Evolutionary conservation across 2,113 vertebrate genomes (phyloP).

Genomic region (Ranitomeya variabilis): DNA sequence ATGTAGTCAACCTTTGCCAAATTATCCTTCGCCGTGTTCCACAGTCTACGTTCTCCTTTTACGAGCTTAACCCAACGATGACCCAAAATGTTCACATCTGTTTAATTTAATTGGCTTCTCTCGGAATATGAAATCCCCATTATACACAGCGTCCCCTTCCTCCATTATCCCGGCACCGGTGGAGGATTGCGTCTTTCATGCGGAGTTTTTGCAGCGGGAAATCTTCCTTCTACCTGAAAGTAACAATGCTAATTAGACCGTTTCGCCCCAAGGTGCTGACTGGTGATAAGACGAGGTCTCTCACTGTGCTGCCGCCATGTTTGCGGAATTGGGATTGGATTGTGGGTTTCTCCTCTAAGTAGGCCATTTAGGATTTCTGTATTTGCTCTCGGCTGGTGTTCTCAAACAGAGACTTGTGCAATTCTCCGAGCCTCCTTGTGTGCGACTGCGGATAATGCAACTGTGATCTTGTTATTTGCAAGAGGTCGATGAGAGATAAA

Average conservation of each 20-base stretch:
- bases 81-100: neutral
- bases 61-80: neutral
- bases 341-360: constrained; percentile 44
- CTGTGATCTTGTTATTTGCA: constrained; percentile 56
- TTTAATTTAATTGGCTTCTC: constrained; percentile 32
- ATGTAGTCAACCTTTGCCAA: neutral
- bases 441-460: constrained; percentile 60
- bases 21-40: neutral
- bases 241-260: constrained; percentile 59
- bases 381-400: constrained; percentile 48
- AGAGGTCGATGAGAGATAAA: constrained; percentile 61
- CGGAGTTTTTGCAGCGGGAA: neutral
- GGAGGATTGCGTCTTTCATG: constrained; percentile 36
- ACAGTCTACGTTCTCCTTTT: neutral
- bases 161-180: constrained; percentile 48
- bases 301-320: constrained; percentile 49
- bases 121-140: constrained; percentile 9
- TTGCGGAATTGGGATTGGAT: neutral
- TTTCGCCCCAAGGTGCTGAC: constrained; percentile 54
- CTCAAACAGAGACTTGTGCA: constrained; percentile 47
- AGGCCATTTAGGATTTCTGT: constrained; percentile 50
- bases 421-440: constrained; percentile 53
- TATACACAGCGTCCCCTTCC: neutral
- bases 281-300: constrained; percentile 58
- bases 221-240: constrained; percentile 46